These are phyloP conservation scores for Henicopernis longicauda DNA, from an alignment of 2,113 vertebrate genomes.

Conservation along the genomic window DNA sequence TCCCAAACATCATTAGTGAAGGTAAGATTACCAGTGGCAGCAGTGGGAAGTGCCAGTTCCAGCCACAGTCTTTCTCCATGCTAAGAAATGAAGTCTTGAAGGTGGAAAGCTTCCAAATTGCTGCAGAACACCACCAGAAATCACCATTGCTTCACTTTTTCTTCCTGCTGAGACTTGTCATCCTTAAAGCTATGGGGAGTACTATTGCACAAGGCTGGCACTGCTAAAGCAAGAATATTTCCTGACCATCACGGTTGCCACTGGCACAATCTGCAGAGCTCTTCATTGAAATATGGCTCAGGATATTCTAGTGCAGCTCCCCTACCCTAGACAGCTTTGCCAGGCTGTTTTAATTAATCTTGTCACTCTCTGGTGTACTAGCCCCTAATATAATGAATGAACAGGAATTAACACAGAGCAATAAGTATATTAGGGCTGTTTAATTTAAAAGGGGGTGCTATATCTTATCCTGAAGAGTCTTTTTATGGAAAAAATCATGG, in stretches of 20 bases:
- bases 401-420: neutral
- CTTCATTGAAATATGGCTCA: neutral
- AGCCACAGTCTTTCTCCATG: neutral
- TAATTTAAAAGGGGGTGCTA: neutral
- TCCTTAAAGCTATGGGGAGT: conserved; percentile 2
- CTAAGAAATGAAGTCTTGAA: neutral
- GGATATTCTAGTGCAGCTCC: neutral
- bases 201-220: conserved; percentile 25
- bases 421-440: neutral
- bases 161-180: conserved; percentile 23
- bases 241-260: neutral
- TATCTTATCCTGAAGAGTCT: neutral
- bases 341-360: conserved; percentile 20
- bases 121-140: conserved; percentile 27
- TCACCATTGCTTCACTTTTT: conserved; percentile 12
- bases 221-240: neutral
- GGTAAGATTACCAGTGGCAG: neutral
- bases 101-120: conserved; percentile 33
- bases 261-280: neutral
- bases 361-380: neutral
- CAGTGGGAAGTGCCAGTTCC: neutral
- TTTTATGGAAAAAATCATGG: neutral
- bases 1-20: neutral
- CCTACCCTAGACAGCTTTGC: neutral
- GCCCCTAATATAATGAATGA: neutral